A percentile compares a stretch with the other conserved stretches of the same genome.
Evolutionary conservation across 2,797 vertebrate genomes (phyloP).

Genomic region (Micropoecilia bifurca): DNA sequence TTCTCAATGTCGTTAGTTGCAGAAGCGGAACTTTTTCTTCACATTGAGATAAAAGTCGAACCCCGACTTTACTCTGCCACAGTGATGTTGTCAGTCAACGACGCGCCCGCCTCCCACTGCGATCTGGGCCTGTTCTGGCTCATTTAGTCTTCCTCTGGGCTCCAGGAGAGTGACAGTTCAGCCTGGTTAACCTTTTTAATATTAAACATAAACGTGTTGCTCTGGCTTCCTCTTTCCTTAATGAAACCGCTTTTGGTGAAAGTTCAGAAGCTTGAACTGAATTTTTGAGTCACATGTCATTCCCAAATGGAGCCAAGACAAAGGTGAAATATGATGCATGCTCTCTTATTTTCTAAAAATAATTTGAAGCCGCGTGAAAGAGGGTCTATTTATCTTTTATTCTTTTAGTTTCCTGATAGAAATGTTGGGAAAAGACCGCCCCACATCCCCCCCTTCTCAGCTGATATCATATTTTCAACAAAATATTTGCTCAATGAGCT

Average conservation of each 20-base stretch:
- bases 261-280: constrained; percentile 16
- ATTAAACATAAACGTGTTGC: constrained; percentile 3
- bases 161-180: constrained; percentile 16
- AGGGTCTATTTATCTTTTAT: not conserved
- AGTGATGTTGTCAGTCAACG: constrained; percentile 14
- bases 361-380: constrained; percentile 3
- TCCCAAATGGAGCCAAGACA: constrained; percentile 6
- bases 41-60: constrained; percentile 32
- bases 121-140: constrained; percentile 16
- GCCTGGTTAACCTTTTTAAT: constrained; percentile 38
- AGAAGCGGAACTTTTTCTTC: constrained; percentile 37
- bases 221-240: not conserved
- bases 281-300: constrained; percentile 10
- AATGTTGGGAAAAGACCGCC: not conserved
- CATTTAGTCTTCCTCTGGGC: constrained; percentile 18
- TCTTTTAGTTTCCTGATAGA: constrained; percentile 5
- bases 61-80: not conserved
- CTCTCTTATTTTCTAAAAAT: constrained; percentile 16
- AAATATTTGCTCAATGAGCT: constrained; percentile 26
- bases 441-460: too few relatives aligned
- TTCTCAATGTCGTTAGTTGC: constrained; percentile 27
- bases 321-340: not conserved
- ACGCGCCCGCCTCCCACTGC: constrained; percentile 2
- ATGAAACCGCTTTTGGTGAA: constrained; percentile 14
- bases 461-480: constrained; percentile 9